These are phyloP conservation scores for Belgica antarctica DNA, from an alignment of 2,888 invertebrate genomes.

Conservation along the genomic window DNA sequence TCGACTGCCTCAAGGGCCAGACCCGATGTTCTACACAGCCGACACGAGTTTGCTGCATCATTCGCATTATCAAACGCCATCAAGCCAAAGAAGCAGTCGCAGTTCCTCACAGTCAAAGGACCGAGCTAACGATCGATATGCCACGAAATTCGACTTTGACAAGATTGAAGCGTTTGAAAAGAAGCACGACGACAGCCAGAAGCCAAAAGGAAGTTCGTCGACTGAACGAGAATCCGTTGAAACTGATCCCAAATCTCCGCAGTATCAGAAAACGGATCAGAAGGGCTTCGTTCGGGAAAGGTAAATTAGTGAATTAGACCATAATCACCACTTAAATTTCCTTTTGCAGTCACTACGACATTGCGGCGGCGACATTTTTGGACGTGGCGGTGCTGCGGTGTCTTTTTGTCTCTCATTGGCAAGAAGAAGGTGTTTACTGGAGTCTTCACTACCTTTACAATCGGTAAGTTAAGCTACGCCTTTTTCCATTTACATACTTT, in stretches of 20 bases:
- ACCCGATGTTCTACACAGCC: conserved; percentile 77
- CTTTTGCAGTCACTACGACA: conserved; percentile 54
- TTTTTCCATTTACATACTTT: neutral
- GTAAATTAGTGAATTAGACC: neutral
- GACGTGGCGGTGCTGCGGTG: conserved; percentile 96
- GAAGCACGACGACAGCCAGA: conserved; percentile 23
- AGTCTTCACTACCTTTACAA: conserved; percentile 88
- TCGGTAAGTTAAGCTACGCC: conserved; percentile 59
- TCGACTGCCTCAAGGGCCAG: conserved; percentile 74
- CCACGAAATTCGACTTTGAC: conserved; percentile 54
- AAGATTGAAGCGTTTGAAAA: conserved; percentile 50
- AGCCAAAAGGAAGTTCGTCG: conserved; percentile 57
- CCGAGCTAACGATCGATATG: conserved; percentile 47
- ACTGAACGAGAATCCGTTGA: conserved; percentile 77
- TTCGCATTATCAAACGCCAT: conserved; percentile 46
- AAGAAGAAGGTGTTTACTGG: conserved; percentile 98
- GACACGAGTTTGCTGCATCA: conserved; percentile 76
- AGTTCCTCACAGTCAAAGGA: conserved; percentile 50
- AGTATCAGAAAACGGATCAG: conserved; percentile 46
- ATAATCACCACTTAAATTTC: conserved; percentile 46
- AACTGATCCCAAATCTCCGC: conserved; percentile 54
- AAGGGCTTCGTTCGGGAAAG: conserved; percentile 43
- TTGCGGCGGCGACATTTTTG: conserved; percentile 87
- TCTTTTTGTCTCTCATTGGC: conserved; percentile 95
- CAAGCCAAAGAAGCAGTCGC: conserved; percentile 53